A percentile compares a stretch with the other conserved stretches of the same genome.
Conservation (phyloP, 2,888 invertebrate species). For the Chrysolina oricalcia region DNA sequence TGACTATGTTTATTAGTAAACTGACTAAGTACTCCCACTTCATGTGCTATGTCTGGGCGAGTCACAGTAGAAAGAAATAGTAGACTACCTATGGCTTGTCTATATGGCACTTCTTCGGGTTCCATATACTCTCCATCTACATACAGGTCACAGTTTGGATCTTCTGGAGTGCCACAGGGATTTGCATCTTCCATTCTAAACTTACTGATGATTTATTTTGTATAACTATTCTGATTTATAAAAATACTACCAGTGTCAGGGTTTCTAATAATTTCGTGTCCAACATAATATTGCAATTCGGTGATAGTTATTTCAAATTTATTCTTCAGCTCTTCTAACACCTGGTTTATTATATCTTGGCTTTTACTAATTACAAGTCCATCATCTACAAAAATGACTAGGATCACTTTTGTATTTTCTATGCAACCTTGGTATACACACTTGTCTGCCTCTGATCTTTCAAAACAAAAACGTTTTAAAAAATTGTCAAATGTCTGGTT, state of each 20-base stretch:
- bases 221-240: slow-evolving; percentile 32
- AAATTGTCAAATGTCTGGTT: slow-evolving; percentile 59
- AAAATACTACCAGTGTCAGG: slow-evolving; percentile 31
- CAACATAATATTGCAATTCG: slow-evolving; percentile 35
- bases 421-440: not conserved
- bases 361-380: not conserved
- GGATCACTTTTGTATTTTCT: not conserved
- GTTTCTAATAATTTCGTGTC: slow-evolving; percentile 37
- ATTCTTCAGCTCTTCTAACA: not conserved
- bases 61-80: slow-evolving; percentile 55
- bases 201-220: slow-evolving; percentile 30
- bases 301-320: slow-evolving; percentile 35
- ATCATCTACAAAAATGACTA: not conserved
- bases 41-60: slow-evolving; percentile 54
- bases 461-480: slow-evolving; percentile 55
- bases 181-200: slow-evolving; percentile 34
- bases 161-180: slow-evolving; percentile 31
- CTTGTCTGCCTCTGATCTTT: slow-evolving; percentile 56
- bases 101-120: too few species aligned
- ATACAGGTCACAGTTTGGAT: slow-evolving; percentile 25
- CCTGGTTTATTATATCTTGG: not conserved
- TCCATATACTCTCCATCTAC: slow-evolving; percentile 41
- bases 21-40: slow-evolving; percentile 51
- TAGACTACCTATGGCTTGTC: slow-evolving; percentile 47
- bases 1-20: slow-evolving; percentile 37